A percentile compares a stretch with the other conserved stretches of the same genome.
These are phyloP conservation scores for Drosophila stalkeri DNA, from an alignment of 2,888 invertebrate genomes.

Conservation along the genomic window DNA sequence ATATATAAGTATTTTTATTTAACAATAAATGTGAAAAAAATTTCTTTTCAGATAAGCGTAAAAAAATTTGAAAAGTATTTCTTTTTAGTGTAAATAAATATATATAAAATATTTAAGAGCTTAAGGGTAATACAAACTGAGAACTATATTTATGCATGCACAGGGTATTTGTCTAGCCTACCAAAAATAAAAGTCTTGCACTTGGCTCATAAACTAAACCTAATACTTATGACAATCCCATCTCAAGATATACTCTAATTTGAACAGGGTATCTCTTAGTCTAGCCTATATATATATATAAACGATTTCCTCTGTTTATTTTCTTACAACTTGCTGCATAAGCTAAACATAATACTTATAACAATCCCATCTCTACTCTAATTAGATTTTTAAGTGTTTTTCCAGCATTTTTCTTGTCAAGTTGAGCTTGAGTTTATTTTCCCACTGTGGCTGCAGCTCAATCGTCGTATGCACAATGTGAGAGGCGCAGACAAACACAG, in stretches of 20 bases:
- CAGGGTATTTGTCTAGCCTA: not conserved
- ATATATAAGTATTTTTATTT: no score
- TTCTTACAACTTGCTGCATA: not conserved
- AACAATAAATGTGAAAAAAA: no score
- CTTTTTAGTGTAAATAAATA: not conserved
- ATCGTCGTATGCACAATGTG: slow-evolving; percentile 18
- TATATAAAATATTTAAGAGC: not conserved
- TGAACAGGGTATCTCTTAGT: not conserved
- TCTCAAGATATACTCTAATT: slow-evolving; percentile 20
- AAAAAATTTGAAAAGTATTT: not conserved
- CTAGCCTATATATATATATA: no score
- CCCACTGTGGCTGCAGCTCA: slow-evolving; percentile 8
- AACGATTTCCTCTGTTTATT: not conserved
- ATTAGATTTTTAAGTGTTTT: slow-evolving; percentile 34
- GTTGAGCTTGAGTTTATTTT: slow-evolving; percentile 1
- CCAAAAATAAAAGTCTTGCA: not conserved
- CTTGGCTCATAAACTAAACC: slow-evolving; percentile 3
- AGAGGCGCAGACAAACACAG: slow-evolving; percentile 60
- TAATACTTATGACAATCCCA: slow-evolving; percentile 7
- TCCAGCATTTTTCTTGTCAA: slow-evolving; percentile 14
- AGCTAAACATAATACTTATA: slow-evolving; percentile 12
- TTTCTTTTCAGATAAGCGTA: no score
- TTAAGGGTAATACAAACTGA: not conserved
- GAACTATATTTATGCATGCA: not conserved
- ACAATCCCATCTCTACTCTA: slow-evolving; percentile 17